phyloP scores from a whole-genome alignment of 92 coral and sea anemone genomes.

The Blastomussa wellsi region DNA sequence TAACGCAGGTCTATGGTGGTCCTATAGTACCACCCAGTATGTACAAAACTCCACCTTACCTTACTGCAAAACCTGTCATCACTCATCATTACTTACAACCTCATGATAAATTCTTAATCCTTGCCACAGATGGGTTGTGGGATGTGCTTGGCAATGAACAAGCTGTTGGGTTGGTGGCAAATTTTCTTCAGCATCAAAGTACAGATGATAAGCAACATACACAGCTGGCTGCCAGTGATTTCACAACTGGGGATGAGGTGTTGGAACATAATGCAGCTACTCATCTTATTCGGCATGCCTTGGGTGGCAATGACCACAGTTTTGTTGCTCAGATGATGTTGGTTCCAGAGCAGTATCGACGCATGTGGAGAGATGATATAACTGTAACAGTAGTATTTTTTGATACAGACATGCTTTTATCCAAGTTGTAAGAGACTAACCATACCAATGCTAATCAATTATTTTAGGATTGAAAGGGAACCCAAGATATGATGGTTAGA shows the following conservation, averaged over 20 bases:
- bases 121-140: constrained; percentile 99
- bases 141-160: constrained; percentile 83
- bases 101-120: constrained; percentile 87
- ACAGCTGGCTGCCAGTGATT: constrained; percentile 5
- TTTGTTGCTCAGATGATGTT: constrained; percentile 90
- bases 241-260: constrained; percentile 26
- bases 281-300: constrained; percentile 90
- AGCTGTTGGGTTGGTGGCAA: constrained; percentile 88
- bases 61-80: constrained; percentile 94
- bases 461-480: neutral
- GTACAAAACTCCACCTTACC: constrained; percentile 94
- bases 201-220: constrained; percentile 28
- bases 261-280: constrained; percentile 87
- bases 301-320: constrained; percentile 95
- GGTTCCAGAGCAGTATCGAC: constrained; percentile 93
- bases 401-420: constrained; percentile 50
- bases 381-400: constrained; percentile 95
- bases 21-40: constrained; percentile 87
- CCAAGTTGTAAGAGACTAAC: constrained; percentile 23
- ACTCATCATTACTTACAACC: constrained; percentile 69
- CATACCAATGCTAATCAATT: neutral
- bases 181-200: constrained; percentile 65
- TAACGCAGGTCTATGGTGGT: constrained; percentile 94
- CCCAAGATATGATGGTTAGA: no score
- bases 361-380: constrained; percentile 98